These are phyloP conservation scores for Melinaea menophilus DNA, from an alignment of 2,888 invertebrate genomes.

Conservation along the genomic window DNA sequence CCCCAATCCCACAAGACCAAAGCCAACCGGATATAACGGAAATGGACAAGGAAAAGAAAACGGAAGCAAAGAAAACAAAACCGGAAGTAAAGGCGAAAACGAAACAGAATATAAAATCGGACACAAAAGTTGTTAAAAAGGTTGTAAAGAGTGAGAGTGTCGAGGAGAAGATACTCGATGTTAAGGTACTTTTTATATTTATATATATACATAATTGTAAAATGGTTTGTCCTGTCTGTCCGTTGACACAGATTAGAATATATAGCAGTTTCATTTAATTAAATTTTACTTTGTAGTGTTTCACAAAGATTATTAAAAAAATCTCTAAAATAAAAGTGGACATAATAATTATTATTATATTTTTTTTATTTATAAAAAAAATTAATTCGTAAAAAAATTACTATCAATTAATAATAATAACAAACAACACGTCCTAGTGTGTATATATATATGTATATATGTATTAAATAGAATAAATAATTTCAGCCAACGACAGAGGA, in stretches of 20 bases:
- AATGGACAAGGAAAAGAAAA: conserved; percentile 43
- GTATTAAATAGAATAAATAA: not conserved
- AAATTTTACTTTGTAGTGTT: too few relatives aligned
- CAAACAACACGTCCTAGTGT: too few relatives aligned
- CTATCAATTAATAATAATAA: too few relatives aligned
- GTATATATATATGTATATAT: conserved; percentile 14
- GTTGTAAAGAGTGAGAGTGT: conserved; percentile 47
- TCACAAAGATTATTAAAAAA: too few relatives aligned
- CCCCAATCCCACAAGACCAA: conserved; percentile 53
- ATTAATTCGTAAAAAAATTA: too few relatives aligned
- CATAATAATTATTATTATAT: too few relatives aligned
- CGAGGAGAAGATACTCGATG: conserved; percentile 41
- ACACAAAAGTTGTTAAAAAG: conserved; percentile 42
- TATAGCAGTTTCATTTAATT: too few relatives aligned
- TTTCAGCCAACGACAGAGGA: conserved; percentile 38
- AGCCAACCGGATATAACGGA: conserved; percentile 41
- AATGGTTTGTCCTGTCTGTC: conserved; percentile 5
- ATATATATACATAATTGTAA: not conserved
- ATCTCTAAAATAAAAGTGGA: too few relatives aligned
- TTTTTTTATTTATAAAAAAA: too few relatives aligned
- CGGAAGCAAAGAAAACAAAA: conserved; percentile 31
- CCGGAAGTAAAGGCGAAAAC: conserved; percentile 40
- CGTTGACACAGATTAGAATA: too few relatives aligned
- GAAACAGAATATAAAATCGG: conserved; percentile 37
- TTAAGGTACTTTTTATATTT: conserved; percentile 35